Evolutionary conservation across 2,113 vertebrate genomes (phyloP).

Genomic region (Lanius ludovicianus): DNA sequence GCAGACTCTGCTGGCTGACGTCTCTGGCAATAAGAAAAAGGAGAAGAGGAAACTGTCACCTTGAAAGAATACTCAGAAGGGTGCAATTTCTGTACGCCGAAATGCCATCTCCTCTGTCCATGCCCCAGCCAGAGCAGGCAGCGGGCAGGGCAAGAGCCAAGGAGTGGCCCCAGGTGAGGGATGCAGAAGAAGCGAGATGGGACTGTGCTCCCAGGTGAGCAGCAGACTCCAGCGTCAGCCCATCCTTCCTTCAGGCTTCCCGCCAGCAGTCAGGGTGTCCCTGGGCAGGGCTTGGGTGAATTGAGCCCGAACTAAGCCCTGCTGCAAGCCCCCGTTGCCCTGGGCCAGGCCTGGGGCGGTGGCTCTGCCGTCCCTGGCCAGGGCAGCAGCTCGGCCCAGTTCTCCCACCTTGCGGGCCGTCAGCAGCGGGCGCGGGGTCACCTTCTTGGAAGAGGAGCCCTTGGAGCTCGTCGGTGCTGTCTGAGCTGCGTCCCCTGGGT

Average conservation of each 20-base stretch:
- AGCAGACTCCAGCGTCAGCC: not conserved
- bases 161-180: not conserved
- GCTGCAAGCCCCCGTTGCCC: not conserved
- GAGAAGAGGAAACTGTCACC: not conserved
- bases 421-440: constrained; percentile 74
- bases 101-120: rapidly evolving
- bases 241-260: not conserved
- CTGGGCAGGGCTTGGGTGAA: not conserved
- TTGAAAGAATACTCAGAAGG: not conserved
- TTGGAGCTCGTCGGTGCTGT: constrained; percentile 81
- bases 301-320: too few species aligned
- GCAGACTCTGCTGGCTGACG: constrained; percentile 88
- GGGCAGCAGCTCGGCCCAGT: not conserved
- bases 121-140: not conserved
- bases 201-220: not conserved
- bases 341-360: rapidly evolving
- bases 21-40: constrained; percentile 69
- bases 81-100: not conserved
- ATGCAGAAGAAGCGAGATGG: not conserved
- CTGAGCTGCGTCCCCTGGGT: constrained; percentile 52
- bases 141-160: not conserved
- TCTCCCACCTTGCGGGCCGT: constrained; percentile 74
- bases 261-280: not conserved
- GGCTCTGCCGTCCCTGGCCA: not conserved
- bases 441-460: constrained; percentile 81